Evolutionary conservation across 2,797 vertebrate species (phyloP).

Genomic region (Coilia nasus): DNA sequence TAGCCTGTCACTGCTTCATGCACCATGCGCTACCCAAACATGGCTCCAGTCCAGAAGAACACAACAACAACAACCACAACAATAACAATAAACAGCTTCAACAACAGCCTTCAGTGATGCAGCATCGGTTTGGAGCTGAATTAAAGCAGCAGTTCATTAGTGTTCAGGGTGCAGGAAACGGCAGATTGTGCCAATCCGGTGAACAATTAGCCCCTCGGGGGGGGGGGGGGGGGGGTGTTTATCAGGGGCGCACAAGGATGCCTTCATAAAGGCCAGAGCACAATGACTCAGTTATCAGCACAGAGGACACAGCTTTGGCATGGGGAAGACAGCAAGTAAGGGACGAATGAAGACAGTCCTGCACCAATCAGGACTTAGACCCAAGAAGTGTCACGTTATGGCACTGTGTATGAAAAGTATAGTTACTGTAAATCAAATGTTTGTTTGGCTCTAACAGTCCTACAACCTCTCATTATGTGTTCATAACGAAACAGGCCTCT

Average conservation of each 20-base stretch:
- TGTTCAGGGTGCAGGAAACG: neutral
- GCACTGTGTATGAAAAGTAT: neutral
- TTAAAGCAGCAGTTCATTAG: constrained; percentile 1
- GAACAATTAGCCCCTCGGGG: neutral
- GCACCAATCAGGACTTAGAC: neutral
- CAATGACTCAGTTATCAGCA: neutral
- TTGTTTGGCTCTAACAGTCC: neutral
- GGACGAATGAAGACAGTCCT: neutral
- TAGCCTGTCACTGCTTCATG: neutral
- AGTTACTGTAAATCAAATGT: neutral
- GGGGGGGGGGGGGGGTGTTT: neutral
- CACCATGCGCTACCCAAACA: neutral
- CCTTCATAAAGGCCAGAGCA: neutral
- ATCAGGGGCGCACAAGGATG: neutral
- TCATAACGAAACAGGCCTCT: neutral
- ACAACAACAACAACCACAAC: neutral
- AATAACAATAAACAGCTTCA: neutral
- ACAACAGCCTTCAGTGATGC: neutral
- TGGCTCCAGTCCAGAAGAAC: neutral
- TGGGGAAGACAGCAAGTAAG: neutral
- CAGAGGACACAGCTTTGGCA: neutral
- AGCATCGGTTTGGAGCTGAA: neutral
- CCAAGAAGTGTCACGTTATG: neutral
- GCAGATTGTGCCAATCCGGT: neutral
- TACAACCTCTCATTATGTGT: neutral